Percentiles rank a stretch among this genome's conserved stretches.
phyloP scores from a whole-genome alignment of 2,797 vertebrate genomes.

The Kryptopterus vitreolus region DNA sequence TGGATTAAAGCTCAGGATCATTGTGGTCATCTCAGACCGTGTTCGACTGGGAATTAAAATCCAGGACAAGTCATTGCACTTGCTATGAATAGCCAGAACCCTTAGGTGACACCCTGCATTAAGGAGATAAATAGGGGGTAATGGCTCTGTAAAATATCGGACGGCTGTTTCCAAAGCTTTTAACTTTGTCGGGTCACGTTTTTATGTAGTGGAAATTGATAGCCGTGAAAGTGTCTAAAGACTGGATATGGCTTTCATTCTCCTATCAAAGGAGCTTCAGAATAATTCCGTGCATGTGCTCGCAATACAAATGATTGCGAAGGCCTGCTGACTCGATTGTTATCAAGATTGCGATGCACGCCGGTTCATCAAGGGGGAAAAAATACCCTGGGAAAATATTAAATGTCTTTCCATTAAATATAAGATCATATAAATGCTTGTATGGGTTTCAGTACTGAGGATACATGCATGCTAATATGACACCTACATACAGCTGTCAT shows the following conservation, averaged over 20 bases:
- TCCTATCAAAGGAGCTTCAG: conserved; percentile 26
- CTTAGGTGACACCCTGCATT: conserved; percentile 39
- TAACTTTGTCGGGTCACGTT: conserved; percentile 30
- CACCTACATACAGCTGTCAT: neutral
- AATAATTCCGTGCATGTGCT: conserved; percentile 27
- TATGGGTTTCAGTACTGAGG: neutral
- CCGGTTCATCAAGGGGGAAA: neutral
- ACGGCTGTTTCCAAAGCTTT: conserved; percentile 35
- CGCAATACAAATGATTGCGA: conserved; percentile 13
- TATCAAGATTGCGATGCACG: conserved; percentile 4
- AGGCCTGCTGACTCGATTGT: neutral
- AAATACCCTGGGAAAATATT: neutral
- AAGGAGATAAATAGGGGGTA: conserved; percentile 45
- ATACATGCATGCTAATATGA: neutral
- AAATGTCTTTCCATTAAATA: neutral
- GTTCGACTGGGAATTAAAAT: conserved; percentile 31
- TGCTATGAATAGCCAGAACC: conserved; percentile 31
- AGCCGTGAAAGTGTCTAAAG: conserved; percentile 17
- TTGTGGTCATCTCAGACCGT: conserved; percentile 24
- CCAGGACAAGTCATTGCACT: conserved; percentile 42
- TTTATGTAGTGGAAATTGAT: conserved; percentile 35
- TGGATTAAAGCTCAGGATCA: conserved; percentile 13
- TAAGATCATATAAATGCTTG: neutral
- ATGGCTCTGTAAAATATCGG: conserved; percentile 39
- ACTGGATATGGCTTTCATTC: conserved; percentile 29